A percentile compares a stretch with the other conserved stretches of the same genome.
Conservation (phyloP, 2,113 vertebrate species). For the Falcunculus frontatus region DNA sequence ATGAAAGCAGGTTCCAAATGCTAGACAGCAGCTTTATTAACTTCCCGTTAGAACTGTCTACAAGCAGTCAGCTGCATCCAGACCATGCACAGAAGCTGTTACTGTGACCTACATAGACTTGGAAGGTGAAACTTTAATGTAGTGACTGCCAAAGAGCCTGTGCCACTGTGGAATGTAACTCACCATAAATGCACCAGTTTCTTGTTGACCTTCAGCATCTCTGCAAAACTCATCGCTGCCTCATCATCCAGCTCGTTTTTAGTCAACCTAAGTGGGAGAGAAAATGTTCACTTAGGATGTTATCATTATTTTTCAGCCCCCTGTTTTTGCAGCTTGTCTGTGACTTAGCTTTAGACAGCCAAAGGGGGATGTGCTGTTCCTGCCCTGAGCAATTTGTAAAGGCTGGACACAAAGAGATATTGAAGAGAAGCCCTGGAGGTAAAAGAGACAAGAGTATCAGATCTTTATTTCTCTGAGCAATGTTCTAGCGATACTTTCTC, state of each 20-base stretch:
- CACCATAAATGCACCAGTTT: constrained; percentile 77
- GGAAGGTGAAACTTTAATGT: constrained; percentile 34
- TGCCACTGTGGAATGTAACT: constrained; percentile 38
- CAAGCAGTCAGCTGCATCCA: constrained; percentile 25
- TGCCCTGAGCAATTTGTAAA: constrained; percentile 1
- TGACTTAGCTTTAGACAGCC: constrained; percentile 11
- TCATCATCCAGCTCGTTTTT: constrained; percentile 78
- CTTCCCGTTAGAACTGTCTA: constrained; percentile 13
- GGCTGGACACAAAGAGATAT: not conserved
- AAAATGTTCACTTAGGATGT: not conserved
- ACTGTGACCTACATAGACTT: constrained; percentile 43
- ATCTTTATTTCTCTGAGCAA: not conserved
- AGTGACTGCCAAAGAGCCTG: constrained; percentile 6
- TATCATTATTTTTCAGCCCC: not conserved
- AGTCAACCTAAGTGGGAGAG: constrained; percentile 69
- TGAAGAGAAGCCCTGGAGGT: not conserved
- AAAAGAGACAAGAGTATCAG: not conserved
- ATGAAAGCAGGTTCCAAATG: not conserved
- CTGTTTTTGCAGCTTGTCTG: not conserved
- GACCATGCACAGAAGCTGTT: constrained; percentile 7
- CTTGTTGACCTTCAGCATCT: constrained; percentile 79
- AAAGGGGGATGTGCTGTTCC: not conserved
- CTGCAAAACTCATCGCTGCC: constrained; percentile 73
- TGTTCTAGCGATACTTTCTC: not conserved
- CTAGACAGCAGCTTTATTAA: not conserved